phyloP scores from a whole-genome alignment of 2,888 invertebrate genomes.

The Cosmopolites sordidus region DNA sequence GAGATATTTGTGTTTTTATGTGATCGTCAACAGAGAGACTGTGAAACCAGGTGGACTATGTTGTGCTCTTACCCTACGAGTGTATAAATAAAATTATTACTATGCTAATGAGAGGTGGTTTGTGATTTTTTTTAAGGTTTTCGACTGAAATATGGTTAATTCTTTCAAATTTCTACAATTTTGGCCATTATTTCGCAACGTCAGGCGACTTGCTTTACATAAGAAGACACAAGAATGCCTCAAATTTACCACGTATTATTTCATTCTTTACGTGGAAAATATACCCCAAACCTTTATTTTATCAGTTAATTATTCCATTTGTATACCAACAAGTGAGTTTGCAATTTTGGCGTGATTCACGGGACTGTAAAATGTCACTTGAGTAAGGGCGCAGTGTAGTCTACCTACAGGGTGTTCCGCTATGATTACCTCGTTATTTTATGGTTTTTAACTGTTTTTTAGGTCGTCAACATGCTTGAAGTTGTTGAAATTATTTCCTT shows the following conservation, averaged over 20 bases:
- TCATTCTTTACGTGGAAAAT: constrained; percentile 12
- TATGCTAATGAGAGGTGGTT: constrained; percentile 24
- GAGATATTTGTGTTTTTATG: constrained; percentile 36
- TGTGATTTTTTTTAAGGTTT: constrained; percentile 27
- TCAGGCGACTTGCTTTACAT: constrained; percentile 37
- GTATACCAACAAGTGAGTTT: constrained; percentile 21
- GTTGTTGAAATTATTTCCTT: constrained; percentile 90
- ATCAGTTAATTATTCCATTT: background rate
- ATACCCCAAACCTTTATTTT: constrained; percentile 5
- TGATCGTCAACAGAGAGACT: constrained; percentile 35
- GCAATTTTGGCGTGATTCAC: constrained; percentile 20
- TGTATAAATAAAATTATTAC: constrained; percentile 35
- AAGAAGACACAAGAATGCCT: constrained; percentile 34
- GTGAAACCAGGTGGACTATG: constrained; percentile 43
- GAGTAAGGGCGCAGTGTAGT: constrained; percentile 30
- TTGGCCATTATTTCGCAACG: constrained; percentile 37
- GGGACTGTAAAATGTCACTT: constrained; percentile 22
- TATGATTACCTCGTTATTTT: constrained; percentile 13
- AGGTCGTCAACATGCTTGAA: constrained; percentile 93
- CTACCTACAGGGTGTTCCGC: constrained; percentile 31
- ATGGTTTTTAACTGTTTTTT: constrained; percentile 41
- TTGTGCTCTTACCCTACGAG: constrained; percentile 36
- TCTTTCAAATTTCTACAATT: constrained; percentile 21
- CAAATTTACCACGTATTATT: constrained; percentile 29
- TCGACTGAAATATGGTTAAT: constrained; percentile 20